Percentiles rank a stretch among this genome's conserved stretches.
Conservation (phyloP, 2,888 invertebrate species). For the Acanthosepion lycidas region DNA sequence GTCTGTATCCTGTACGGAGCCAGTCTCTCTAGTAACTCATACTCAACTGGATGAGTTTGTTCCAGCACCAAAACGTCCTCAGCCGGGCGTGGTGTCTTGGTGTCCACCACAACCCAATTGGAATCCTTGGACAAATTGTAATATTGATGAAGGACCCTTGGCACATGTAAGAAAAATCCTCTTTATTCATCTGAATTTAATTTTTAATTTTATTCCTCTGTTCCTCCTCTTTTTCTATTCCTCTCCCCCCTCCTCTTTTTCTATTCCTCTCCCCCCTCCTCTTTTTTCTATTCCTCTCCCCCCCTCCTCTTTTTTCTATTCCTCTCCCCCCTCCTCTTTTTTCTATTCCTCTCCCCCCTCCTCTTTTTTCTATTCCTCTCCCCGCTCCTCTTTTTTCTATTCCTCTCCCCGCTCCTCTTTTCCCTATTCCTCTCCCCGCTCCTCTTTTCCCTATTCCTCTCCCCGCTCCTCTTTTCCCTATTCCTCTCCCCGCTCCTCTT, state of each 20-base stretch:
- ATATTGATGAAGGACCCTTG: slow-evolving; percentile 91
- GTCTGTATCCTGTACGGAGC: slow-evolving; percentile 42
- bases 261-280: too few relatives aligned
- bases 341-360: too few relatives aligned
- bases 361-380: too few relatives aligned
- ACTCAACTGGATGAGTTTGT: slow-evolving; percentile 80
- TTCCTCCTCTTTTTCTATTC: not conserved
- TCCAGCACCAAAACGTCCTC: slow-evolving; percentile 78
- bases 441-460: too few relatives aligned
- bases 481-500: too few relatives aligned
- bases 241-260: not conserved
- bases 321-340: too few relatives aligned
- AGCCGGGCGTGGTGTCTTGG: slow-evolving; percentile 91
- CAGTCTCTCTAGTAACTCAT: slow-evolving; percentile 77
- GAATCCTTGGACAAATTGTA: slow-evolving; percentile 97
- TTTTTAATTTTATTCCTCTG: not conserved
- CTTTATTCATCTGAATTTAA: not conserved
- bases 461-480: too few relatives aligned
- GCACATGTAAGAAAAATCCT: slow-evolving; percentile 72
- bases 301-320: too few relatives aligned
- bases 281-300: too few relatives aligned
- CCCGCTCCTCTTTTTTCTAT: too few relatives aligned
- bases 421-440: too few relatives aligned
- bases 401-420: too few relatives aligned
- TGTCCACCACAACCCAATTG: slow-evolving; percentile 96